A percentile compares a stretch with the other conserved stretches of the same genome.
Evolutionary conservation across 2,888 invertebrate genomes (phyloP).

Genomic region (Catotricha subobsoleta): DNA sequence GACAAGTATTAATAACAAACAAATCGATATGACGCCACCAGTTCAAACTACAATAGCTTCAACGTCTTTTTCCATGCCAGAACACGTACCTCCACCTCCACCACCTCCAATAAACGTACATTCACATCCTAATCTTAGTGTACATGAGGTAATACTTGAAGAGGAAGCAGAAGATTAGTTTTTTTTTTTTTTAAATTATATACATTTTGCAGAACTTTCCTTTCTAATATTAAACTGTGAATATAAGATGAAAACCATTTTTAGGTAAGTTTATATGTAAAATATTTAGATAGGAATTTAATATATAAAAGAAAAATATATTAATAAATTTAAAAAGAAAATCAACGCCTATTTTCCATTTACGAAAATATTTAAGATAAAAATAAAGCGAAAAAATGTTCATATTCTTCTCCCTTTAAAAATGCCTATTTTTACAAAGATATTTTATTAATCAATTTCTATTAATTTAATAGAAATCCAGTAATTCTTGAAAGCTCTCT

Average conservation of each 20-base stretch:
- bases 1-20: neutral
- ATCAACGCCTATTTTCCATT: too few relatives aligned
- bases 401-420: too few relatives aligned
- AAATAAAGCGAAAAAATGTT: too few relatives aligned
- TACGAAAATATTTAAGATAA: too few relatives aligned
- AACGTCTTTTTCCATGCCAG: neutral
- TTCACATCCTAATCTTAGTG: conserved; percentile 11
- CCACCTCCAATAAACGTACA: neutral
- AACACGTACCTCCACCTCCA: neutral
- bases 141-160: conserved; percentile 19
- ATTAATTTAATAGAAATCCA: neutral
- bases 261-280: neutral
- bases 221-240: neutral
- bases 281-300: neutral
- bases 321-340: too few relatives aligned
- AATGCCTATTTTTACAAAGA: too few relatives aligned
- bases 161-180: conserved; percentile 15
- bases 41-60: neutral
- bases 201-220: neutral
- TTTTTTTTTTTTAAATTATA: neutral
- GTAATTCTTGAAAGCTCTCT: too few relatives aligned
- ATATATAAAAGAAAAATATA: too few relatives aligned
- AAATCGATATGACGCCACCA: neutral
- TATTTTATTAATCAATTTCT: neutral
- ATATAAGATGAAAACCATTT: neutral